Base-by-base conservation (phyloP, 2,797 vertebrate species). In the Pipistrellus nathusii region DNA sequence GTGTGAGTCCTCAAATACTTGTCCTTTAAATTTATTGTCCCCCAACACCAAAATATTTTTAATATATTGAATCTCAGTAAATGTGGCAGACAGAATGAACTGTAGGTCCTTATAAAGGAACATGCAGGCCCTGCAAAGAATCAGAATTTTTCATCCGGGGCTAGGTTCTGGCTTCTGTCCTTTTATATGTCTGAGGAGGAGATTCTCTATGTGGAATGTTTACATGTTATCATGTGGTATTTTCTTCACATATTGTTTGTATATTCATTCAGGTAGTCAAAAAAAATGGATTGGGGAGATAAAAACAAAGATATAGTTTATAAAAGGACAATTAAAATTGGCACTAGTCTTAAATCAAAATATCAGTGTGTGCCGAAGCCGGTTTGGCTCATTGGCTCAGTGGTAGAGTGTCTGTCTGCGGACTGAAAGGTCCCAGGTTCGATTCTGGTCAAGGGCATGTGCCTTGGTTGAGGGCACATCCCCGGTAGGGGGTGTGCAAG, bases 101-200 rank as follows among this genome's bases (percentile, higher is more conserved):
- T 51, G 3, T 38, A 5, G 7, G 41, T 13, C 1, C 6, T 66
- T 55, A 4, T n/a, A 53, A 75, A 66, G 5, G 20, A 48, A 64
- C 0, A 2, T 2, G 9, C 0, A 5, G 7, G 0, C 9, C 6
- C 2, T 41, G 25, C 11, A 57, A 77, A 53, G 14, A 20, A 32
- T 1, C 62, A 35, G 12, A 15, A 25, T 66, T 66, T 57, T 48
- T 94, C 27, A 51, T 44, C 8, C 0, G 41, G 11, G 25, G 3
- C 46, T 46, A 25, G 5, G 17, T 17, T 38, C 8, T 55, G 4
- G 0, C 1, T 30, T 90, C 18, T 38, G 1, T 20, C 13, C 51
- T 87, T 91, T 38, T 57, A 81, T 18, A 30, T 72, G 13, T 62
- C 3, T 76, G 2, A 13, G 73, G 7, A 73, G 15, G 9, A 27